A percentile compares a stretch with the other conserved stretches of the same genome.
These are phyloP conservation scores for Otocyon megalotis DNA, from an alignment of 2,113 vertebrate genomes.

Conservation along the genomic window DNA sequence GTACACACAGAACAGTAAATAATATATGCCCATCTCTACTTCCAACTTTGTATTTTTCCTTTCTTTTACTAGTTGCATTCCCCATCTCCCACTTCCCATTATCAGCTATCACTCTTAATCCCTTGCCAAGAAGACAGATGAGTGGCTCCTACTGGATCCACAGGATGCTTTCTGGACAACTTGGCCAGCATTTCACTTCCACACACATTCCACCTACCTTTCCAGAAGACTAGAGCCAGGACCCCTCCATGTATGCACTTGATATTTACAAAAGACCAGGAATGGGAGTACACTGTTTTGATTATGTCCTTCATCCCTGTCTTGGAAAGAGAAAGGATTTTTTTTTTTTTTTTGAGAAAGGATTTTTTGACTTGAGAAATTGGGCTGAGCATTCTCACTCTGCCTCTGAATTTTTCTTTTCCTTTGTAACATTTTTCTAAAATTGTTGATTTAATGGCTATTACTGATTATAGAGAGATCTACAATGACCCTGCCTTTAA, in stretches of 20 bases:
- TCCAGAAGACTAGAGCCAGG: constrained; percentile 38
- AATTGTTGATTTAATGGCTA: not conserved
- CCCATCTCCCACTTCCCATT: constrained; percentile 70
- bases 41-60: constrained; percentile 74
- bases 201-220: not conserved
- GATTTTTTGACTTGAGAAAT: constrained; percentile 46
- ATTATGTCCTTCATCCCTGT: constrained; percentile 34
- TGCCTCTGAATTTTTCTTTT: constrained; percentile 42
- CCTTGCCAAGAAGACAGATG: constrained; percentile 62
- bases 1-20: constrained; percentile 66
- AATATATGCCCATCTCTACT: constrained; percentile 68
- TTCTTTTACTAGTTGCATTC: constrained; percentile 72
- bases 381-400: not conserved
- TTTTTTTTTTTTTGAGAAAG: constrained; percentile 2
- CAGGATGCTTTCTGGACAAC: constrained; percentile 67
- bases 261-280: constrained; percentile 6
- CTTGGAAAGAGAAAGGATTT: constrained; percentile 58
- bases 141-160: constrained; percentile 45
- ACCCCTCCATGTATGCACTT: not conserved
- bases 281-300: not conserved
- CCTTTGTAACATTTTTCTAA: constrained; percentile 1
- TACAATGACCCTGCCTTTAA: not conserved
- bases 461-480: constrained; percentile 34
- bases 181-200: constrained; percentile 63
- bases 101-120: constrained; percentile 70